Conservation (phyloP, 2,113 vertebrate species). For the Gyps fulvus region DNA sequence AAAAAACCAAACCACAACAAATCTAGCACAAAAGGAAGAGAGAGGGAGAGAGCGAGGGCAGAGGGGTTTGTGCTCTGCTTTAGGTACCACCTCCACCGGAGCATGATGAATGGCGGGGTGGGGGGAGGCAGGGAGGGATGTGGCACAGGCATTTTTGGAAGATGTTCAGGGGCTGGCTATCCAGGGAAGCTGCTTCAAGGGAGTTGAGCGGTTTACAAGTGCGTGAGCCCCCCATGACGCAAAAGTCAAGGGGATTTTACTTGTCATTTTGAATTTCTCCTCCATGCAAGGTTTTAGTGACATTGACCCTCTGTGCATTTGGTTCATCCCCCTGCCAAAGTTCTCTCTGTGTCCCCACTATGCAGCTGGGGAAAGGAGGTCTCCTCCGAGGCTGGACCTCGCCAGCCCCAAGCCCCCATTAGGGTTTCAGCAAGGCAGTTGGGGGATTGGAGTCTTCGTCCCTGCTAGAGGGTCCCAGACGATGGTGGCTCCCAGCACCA, state of each 20-base stretch:
- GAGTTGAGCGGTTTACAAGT: background rate
- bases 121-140: background rate
- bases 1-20: background rate
- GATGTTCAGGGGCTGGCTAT: background rate
- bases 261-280: background rate
- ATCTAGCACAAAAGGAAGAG: background rate
- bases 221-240: accelerated
- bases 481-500: background rate
- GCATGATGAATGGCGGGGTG: accelerated
- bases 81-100: background rate
- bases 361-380: background rate
- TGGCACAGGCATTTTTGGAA: background rate
- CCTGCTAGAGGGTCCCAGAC: accelerated
- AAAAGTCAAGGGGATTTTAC: background rate
- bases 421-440: background rate
- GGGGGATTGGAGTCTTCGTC: background rate
- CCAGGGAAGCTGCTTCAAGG: background rate
- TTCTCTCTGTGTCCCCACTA: background rate
- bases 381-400: background rate
- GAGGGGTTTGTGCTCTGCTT: background rate
- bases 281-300: background rate
- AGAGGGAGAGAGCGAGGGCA: background rate
- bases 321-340: background rate
- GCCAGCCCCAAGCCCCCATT: background rate
- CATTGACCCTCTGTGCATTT: background rate